Percentiles rank a stretch among this genome's conserved stretches.
These are phyloP conservation scores for Lycopodina hypogea DNA, from an alignment of 37 sponge, comb jelly and placozoan species.

Conservation along the genomic window DNA sequence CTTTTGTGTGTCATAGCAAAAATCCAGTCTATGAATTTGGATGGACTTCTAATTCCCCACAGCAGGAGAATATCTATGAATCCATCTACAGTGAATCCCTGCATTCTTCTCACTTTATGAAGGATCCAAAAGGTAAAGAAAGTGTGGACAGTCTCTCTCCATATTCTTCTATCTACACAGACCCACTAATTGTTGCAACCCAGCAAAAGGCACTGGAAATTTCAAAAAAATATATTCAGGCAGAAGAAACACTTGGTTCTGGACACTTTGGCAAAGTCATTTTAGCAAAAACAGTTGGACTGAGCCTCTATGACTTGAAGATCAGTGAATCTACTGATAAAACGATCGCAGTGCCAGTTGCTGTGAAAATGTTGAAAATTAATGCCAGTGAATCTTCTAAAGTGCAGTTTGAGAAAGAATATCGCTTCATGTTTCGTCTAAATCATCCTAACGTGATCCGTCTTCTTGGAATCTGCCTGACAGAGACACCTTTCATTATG, in stretches of 20 bases:
- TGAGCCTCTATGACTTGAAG: conserved; percentile 44
- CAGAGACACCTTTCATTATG: conserved; percentile 45
- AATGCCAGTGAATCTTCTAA: neutral
- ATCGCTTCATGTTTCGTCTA: conserved; percentile 60
- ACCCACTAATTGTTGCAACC: neutral
- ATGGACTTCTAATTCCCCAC: too few relatives aligned
- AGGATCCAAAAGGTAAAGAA: neutral
- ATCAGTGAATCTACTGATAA: conserved; percentile 22
- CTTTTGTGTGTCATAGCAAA: too few relatives aligned
- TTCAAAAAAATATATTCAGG: conserved; percentile 13
- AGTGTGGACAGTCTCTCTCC: neutral
- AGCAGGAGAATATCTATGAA: neutral
- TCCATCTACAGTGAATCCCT: conserved; percentile 22
- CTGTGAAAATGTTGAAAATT: conserved; percentile 48
- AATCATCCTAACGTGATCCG: conserved; percentile 55
- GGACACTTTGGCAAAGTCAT: conserved; percentile 68
- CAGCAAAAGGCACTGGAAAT: conserved; percentile 11
- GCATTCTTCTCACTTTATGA: conserved; percentile 17
- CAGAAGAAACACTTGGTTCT: conserved; percentile 37
- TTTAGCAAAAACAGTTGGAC: conserved; percentile 41
- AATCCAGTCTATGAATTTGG: too few relatives aligned
- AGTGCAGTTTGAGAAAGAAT: conserved; percentile 56
- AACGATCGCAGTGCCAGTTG: conserved; percentile 23
- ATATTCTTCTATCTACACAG: conserved; percentile 31
- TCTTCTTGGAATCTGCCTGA: conserved; percentile 50